Evolutionary conservation across 2,113 vertebrate genomes (phyloP).

Genomic region (Zosterops pallidus): DNA sequence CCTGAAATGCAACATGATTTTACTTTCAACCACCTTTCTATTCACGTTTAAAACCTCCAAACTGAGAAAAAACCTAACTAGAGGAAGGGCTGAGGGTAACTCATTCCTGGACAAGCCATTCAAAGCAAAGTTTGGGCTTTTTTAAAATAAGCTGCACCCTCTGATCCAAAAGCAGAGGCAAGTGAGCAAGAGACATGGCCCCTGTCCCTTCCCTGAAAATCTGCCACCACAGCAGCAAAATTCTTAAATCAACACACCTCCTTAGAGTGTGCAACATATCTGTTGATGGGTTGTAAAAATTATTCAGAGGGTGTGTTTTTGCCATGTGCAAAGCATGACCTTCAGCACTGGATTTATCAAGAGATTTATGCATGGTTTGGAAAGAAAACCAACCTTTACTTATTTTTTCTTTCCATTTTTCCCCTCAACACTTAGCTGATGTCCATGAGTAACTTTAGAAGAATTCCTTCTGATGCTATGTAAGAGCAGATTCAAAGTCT

Average conservation of each 20-base stretch:
- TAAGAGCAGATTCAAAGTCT: not conserved
- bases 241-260: not conserved
- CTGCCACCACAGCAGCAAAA: not conserved
- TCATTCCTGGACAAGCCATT: not conserved
- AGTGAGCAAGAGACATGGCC: rapidly evolving
- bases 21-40: not conserved
- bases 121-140: not conserved
- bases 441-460: not conserved
- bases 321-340: not conserved
- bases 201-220: not conserved
- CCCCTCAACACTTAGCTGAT: not conserved
- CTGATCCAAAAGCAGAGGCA: not conserved
- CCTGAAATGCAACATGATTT: not conserved
- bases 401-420: rapidly evolving
- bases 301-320: rapidly evolving
- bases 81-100: not conserved
- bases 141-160: not conserved
- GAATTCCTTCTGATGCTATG: not conserved
- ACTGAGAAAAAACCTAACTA: not conserved
- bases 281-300: not conserved
- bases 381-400: rapidly evolving
- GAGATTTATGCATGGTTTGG: not conserved
- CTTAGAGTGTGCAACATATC: not conserved
- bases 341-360: not conserved
- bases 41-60: not conserved